Evolutionary conservation across 2,888 invertebrate genomes (phyloP).

Genomic region (Lithosia quadra): DNA sequence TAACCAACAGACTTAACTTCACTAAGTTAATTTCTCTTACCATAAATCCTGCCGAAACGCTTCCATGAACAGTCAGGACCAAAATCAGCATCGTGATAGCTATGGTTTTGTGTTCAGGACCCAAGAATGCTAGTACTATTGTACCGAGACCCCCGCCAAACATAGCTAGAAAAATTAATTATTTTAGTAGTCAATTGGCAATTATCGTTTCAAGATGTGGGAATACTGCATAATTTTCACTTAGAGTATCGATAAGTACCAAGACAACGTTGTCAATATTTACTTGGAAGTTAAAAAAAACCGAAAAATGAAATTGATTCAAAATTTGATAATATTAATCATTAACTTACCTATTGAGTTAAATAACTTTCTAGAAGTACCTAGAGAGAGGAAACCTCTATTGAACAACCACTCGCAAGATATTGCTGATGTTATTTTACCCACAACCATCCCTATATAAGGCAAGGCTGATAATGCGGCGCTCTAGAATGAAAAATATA

Average conservation of each 20-base stretch:
- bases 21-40: conserved; percentile 58
- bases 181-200: too few species aligned
- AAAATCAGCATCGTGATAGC: conserved; percentile 88
- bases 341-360: conserved; percentile 81
- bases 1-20: background rate
- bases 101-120: conserved; percentile 66
- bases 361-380: conserved; percentile 79
- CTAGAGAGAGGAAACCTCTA: conserved; percentile 61
- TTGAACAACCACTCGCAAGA: conserved; percentile 85
- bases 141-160: conserved; percentile 89
- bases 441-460: conserved; percentile 90
- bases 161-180: conserved; percentile 79
- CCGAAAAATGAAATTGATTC: background rate
- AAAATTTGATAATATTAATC: background rate
- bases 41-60: conserved; percentile 90
- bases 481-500: conserved; percentile 77
- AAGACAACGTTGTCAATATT: too few species aligned
- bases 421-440: conserved; percentile 88
- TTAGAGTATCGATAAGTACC: too few species aligned
- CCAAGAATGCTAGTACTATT: conserved; percentile 85
- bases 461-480: conserved; percentile 90
- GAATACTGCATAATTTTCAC: too few species aligned
- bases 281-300: background rate
- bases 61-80: conserved; percentile 89
- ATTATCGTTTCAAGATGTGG: too few species aligned